These are phyloP conservation scores for Drosophila pandora DNA, from an alignment of 1,140 invertebrate genomes.

Conservation along the genomic window DNA sequence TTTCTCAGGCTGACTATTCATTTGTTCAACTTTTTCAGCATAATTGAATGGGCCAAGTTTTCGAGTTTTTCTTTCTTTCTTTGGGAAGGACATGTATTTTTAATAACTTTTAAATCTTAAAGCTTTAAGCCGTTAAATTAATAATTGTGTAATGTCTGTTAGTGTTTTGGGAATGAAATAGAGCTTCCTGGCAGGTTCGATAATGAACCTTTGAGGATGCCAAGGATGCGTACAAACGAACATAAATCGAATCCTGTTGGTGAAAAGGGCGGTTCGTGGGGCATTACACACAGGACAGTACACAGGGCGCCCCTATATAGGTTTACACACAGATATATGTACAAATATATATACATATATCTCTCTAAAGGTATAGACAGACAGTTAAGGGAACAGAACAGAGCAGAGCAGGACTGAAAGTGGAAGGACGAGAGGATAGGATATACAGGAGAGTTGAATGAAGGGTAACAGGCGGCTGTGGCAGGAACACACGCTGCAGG, in stretches of 20 bases:
- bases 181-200: background rate
- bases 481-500: constrained; percentile 3
- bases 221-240: background rate
- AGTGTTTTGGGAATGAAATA: background rate
- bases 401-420: background rate
- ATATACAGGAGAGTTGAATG: background rate
- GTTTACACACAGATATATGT: background rate
- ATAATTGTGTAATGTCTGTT: background rate
- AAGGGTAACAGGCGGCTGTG: background rate
- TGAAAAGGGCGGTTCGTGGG: background rate
- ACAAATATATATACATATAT: background rate
- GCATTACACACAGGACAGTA: constrained; percentile 5
- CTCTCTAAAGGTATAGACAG: background rate
- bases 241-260: too few relatives aligned
- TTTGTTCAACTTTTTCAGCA: constrained; percentile 17
- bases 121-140: background rate
- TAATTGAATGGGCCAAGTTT: constrained; percentile 35
- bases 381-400: too few relatives aligned
- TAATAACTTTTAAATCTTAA: constrained; percentile 11
- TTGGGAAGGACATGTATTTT: background rate
- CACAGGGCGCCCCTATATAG: constrained; percentile 41
- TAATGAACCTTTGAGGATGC: constrained; percentile 6
- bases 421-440: background rate
- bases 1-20: constrained; percentile 20
- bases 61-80: too few relatives aligned